Conservation (phyloP, 2,888 invertebrate genomes). For the Epirrhoe tristata region DNA sequence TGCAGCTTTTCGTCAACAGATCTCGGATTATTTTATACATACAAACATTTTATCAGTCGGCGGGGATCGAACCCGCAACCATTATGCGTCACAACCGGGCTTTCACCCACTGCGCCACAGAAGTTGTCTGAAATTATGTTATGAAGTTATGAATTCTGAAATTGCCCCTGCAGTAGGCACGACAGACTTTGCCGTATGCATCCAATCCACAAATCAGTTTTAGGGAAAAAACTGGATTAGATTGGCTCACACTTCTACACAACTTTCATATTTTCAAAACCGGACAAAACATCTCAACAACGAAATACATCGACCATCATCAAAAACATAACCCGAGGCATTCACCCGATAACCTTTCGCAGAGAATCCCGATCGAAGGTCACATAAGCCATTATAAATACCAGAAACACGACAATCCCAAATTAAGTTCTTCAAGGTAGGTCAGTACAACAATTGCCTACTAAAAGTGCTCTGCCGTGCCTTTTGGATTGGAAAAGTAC, state of each 20-base stretch:
- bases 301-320: background rate
- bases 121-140: too few relatives aligned
- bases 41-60: too few relatives aligned
- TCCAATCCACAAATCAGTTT: too few relatives aligned
- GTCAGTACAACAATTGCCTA: slow-evolving; percentile 10
- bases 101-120: too few relatives aligned
- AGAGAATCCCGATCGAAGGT: slow-evolving; percentile 33
- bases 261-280: background rate
- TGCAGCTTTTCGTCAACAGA: too few relatives aligned
- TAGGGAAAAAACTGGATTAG: too few relatives aligned
- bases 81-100: too few relatives aligned
- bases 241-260: background rate
- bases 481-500: background rate
- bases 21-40: too few relatives aligned
- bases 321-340: slow-evolving; percentile 18
- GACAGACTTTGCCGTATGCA: too few relatives aligned
- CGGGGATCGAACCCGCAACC: too few relatives aligned
- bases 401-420: slow-evolving; percentile 27
- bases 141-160: too few relatives aligned
- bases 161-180: too few relatives aligned
- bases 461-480: background rate
- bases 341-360: slow-evolving; percentile 32
- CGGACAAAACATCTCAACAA: background rate
- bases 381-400: slow-evolving; percentile 13
- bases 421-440: slow-evolving; percentile 28